Evolutionary conservation across 2,797 vertebrate genomes (phyloP).

Genomic region (Clarias pachynema): DNA sequence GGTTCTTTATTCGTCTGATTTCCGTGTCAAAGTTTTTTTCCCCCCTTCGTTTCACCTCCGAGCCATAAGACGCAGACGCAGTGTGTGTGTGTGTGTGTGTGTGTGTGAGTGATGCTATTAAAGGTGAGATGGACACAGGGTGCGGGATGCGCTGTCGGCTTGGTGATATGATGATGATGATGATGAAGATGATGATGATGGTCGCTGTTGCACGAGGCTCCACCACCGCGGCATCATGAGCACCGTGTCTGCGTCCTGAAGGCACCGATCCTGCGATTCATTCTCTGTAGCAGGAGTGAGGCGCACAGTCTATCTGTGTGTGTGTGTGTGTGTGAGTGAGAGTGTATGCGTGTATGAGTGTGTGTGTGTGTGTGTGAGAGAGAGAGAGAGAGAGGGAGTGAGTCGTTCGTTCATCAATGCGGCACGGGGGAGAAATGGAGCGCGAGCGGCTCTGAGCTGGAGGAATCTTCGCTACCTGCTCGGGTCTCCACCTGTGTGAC

Average conservation of each 20-base stretch:
- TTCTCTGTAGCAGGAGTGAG: too few relatives aligned
- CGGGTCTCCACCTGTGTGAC: constrained; percentile 21
- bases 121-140: background rate
- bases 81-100: background rate
- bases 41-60: too few relatives aligned
- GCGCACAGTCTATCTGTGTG: too few relatives aligned
- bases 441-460: background rate
- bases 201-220: background rate
- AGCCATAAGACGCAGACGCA: background rate
- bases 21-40: background rate
- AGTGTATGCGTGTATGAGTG: too few relatives aligned
- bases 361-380: too few relatives aligned
- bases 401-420: background rate
- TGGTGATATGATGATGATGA: background rate
- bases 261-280: background rate
- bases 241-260: background rate
- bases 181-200: background rate
- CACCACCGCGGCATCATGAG: background rate
- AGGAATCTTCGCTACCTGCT: background rate
- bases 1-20: background rate
- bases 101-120: background rate
- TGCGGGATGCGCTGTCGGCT: constrained; percentile 4
- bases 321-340: too few relatives aligned
- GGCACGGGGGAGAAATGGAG: background rate
- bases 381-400: background rate